A percentile compares a stretch with the other conserved stretches of the same genome.
Evolutionary conservation across 1,140 invertebrate species (phyloP).

Genomic region (Latrodectus geometricus): DNA sequence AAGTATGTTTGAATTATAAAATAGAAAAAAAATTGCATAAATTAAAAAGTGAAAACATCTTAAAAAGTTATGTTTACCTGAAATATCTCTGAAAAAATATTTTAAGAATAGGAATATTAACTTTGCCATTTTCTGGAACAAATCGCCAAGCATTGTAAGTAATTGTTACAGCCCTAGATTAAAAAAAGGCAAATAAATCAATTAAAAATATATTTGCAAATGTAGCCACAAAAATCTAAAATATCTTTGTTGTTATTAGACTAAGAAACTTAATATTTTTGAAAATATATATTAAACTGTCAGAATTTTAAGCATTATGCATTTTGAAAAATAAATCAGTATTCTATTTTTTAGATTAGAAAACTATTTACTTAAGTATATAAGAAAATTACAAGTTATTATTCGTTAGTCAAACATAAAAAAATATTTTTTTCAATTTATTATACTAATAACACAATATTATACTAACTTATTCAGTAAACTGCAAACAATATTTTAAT

Average conservation of each 20-base stretch:
- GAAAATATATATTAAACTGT: neutral
- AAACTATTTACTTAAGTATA: neutral
- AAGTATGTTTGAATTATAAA: too few relatives aligned
- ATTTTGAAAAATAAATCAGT: neutral
- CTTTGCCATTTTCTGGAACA: slow-evolving; percentile 2
- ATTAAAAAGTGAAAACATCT: neutral
- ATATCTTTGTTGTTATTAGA: too few relatives aligned
- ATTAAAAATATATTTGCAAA: neutral
- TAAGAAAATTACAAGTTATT: too few relatives aligned
- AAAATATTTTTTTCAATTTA: too few relatives aligned
- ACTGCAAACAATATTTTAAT: too few relatives aligned
- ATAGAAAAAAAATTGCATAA: neutral
- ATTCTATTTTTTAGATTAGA: neutral
- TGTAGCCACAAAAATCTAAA: too few relatives aligned
- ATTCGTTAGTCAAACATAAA: too few relatives aligned
- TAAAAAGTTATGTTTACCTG: slow-evolving; percentile 29
- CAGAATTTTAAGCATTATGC: too few relatives aligned
- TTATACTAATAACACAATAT: too few relatives aligned
- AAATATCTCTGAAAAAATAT: slow-evolving; percentile 35
- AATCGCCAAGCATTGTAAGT: slow-evolving; percentile 42
- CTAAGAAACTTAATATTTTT: too few relatives aligned
- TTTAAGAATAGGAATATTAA: slow-evolving; percentile 20
- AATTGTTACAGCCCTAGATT: slow-evolving; percentile 37
- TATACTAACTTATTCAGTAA: too few relatives aligned
- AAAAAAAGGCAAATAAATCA: neutral